Conservation (phyloP, 2,888 invertebrate species). For the Eumerus sabulonum region DNA sequence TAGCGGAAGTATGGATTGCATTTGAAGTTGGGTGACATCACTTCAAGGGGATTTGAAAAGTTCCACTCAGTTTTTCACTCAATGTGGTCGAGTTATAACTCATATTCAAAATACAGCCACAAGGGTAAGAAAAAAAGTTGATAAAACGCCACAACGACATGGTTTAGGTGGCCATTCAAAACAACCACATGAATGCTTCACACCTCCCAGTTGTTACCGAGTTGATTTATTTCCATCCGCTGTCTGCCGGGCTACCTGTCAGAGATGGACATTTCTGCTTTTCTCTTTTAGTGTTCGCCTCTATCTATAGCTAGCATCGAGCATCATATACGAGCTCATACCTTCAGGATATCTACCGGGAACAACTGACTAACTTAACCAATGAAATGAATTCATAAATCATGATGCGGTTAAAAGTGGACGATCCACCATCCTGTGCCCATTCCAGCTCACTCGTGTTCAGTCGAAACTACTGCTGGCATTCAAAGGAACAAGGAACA, state of each 20-base stretch:
- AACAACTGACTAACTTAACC: slow-evolving; percentile 59
- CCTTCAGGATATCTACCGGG: slow-evolving; percentile 16
- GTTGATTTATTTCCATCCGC: slow-evolving; percentile 56
- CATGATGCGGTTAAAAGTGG: slow-evolving; percentile 68
- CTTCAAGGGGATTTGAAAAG: too few relatives aligned
- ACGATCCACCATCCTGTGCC: slow-evolving; percentile 32
- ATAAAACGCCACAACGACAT: too few relatives aligned
- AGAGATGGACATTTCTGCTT: slow-evolving; percentile 62
- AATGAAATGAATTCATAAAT: slow-evolving; percentile 69
- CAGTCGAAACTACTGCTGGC: slow-evolving; percentile 56
- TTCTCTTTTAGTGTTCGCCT: slow-evolving; percentile 17
- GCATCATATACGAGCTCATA: slow-evolving; percentile 18
- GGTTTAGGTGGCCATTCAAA: background rate
- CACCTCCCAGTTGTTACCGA: slow-evolving; percentile 37
- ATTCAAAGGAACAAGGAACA: slow-evolving; percentile 66
- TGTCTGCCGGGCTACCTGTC: slow-evolving; percentile 36
- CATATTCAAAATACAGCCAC: too few relatives aligned
- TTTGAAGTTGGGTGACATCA: too few relatives aligned
- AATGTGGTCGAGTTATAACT: too few relatives aligned
- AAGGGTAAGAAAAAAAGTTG: too few relatives aligned
- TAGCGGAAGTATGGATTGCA: too few relatives aligned
- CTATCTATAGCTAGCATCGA: slow-evolving; percentile 36
- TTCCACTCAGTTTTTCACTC: too few relatives aligned
- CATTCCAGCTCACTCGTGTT: background rate
- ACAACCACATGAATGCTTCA: slow-evolving; percentile 25